Conservation (phyloP, 2,888 invertebrate species). For the Mesochorus sp. region DNA sequence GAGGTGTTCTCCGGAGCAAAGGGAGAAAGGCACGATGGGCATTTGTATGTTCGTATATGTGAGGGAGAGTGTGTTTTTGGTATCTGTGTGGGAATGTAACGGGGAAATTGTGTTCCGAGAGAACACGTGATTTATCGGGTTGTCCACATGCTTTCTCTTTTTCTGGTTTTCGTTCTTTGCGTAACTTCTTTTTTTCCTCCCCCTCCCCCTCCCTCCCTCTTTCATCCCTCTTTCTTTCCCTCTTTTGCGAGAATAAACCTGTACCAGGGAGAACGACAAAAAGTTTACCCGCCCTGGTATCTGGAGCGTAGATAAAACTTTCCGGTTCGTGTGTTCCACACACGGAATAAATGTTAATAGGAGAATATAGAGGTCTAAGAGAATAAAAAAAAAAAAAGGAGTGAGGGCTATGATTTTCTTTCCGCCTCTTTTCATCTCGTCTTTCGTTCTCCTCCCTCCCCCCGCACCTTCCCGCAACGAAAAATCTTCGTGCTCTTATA, state of each 20-base stretch:
- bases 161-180: slow-evolving; percentile 34
- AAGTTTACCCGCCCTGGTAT: slow-evolving; percentile 55
- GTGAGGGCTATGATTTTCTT: slow-evolving; percentile 48
- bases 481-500: not conserved
- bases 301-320: slow-evolving; percentile 60
- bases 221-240: slow-evolving; percentile 28
- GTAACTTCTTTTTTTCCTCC: slow-evolving; percentile 37
- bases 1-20: slow-evolving; percentile 33
- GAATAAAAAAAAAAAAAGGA: slow-evolving; percentile 20
- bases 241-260: slow-evolving; percentile 33
- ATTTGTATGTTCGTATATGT: slow-evolving; percentile 26
- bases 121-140: slow-evolving; percentile 61
- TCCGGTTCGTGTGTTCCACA: slow-evolving; percentile 60
- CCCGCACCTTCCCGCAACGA: not conserved
- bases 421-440: slow-evolving; percentile 40
- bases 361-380: slow-evolving; percentile 55
- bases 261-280: slow-evolving; percentile 53
- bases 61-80: no score
- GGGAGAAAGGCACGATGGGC: not conserved
- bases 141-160: slow-evolving; percentile 46
- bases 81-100: slow-evolving; percentile 35
- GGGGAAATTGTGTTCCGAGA: slow-evolving; percentile 60
- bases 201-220: slow-evolving; percentile 23
- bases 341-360: slow-evolving; percentile 70
- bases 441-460: slow-evolving; percentile 8